Percentiles rank a stretch among this genome's conserved stretches.
Evolutionary conservation across 2,797 vertebrate species (phyloP).

Genomic region (Dicrostonyx torquatus): DNA sequence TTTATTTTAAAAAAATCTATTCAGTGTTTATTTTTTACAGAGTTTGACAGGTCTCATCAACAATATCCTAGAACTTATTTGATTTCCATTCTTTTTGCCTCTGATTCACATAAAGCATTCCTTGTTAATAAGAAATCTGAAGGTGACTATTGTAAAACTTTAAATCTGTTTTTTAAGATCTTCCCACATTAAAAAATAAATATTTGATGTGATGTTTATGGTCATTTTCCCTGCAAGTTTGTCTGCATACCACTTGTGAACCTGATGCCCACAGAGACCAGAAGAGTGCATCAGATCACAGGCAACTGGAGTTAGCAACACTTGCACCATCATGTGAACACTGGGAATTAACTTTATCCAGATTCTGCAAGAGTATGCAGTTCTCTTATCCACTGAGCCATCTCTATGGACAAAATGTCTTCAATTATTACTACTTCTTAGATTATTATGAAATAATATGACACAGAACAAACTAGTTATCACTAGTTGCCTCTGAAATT

Average conservation of each 20-base stretch:
- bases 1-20: slow-evolving; percentile 69
- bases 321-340: not conserved
- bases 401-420: not conserved
- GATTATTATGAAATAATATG: slow-evolving; percentile 7
- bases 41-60: slow-evolving; percentile 54
- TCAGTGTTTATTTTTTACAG: slow-evolving; percentile 64
- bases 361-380: not conserved
- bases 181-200: slow-evolving; percentile 25
- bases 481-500: not conserved
- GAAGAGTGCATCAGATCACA: not conserved
- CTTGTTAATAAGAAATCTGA: slow-evolving; percentile 48
- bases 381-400: not conserved
- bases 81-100: slow-evolving; percentile 17
- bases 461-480: slow-evolving; percentile 61
- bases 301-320: not conserved
- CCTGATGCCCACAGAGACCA: not conserved
- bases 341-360: not conserved
- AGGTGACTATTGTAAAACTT: slow-evolving; percentile 63
- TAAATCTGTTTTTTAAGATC: not conserved
- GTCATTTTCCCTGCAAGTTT: not conserved
- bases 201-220: too few relatives aligned
- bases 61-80: slow-evolving; percentile 55
- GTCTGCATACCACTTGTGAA: not conserved
- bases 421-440: not conserved
- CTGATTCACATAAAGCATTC: slow-evolving; percentile 55